Conservation (phyloP, 2,888 invertebrate species). For the Ormia ochracea region DNA sequence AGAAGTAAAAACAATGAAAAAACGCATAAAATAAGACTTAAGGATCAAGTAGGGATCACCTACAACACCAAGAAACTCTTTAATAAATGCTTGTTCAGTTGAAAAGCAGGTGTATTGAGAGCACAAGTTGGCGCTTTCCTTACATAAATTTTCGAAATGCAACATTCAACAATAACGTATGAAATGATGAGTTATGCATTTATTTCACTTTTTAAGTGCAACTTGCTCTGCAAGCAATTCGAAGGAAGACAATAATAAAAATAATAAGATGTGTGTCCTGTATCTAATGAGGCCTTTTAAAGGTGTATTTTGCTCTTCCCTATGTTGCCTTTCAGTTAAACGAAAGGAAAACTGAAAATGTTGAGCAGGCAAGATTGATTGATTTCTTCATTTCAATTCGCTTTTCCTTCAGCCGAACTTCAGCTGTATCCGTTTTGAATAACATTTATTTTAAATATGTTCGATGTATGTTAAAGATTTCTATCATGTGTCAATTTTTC, state of each 20-base stretch:
- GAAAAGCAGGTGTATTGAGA: slow-evolving; percentile 37
- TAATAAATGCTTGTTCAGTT: background rate
- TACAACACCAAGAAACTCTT: slow-evolving; percentile 25
- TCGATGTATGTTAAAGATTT: too few relatives aligned
- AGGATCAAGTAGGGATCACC: slow-evolving; percentile 53
- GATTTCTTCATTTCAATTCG: slow-evolving; percentile 29
- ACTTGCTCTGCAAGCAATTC: slow-evolving; percentile 9
- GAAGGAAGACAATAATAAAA: background rate
- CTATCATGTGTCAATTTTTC: background rate
- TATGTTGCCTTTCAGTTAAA: background rate
- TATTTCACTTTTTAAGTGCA: slow-evolving; percentile 17
- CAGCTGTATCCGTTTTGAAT: slow-evolving; percentile 44
- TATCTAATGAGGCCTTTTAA: slow-evolving; percentile 56
- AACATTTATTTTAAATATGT: background rate
- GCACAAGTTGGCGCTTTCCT: slow-evolving; percentile 42
- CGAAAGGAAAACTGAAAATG: slow-evolving; percentile 11
- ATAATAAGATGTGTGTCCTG: slow-evolving; percentile 49
- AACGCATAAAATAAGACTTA: slow-evolving; percentile 1
- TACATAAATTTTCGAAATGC: slow-evolving; percentile 2
- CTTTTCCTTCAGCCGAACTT: background rate
- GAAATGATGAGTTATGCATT: slow-evolving; percentile 54
- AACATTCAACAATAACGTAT: slow-evolving; percentile 40
- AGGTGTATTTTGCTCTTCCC: slow-evolving; percentile 53
- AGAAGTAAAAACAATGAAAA: background rate
- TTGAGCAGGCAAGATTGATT: slow-evolving; percentile 53